Percentiles rank a stretch among this genome's conserved stretches.
These are phyloP conservation scores for Eidolon dupreanum DNA, from an alignment of 2,797 vertebrate species.

Conservation along the genomic window DNA sequence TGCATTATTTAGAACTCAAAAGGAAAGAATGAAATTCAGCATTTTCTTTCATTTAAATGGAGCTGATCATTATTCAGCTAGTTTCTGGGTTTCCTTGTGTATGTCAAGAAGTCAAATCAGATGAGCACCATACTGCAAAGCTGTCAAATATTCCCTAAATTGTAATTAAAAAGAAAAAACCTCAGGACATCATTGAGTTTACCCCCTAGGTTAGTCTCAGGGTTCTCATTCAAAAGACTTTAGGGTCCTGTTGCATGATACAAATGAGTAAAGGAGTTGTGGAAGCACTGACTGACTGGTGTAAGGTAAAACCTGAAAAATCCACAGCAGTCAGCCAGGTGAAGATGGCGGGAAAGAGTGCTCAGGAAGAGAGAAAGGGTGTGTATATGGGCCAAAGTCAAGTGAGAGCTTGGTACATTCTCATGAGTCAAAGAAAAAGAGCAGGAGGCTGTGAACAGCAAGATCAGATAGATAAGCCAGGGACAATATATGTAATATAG, in stretches of 20 bases:
- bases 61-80: background rate
- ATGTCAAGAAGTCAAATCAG: background rate
- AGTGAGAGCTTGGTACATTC: background rate
- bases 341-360: background rate
- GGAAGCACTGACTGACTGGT: too few relatives aligned
- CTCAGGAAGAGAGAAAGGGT: background rate
- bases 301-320: background rate
- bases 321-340: background rate
- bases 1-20: background rate
- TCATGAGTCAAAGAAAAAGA: background rate
- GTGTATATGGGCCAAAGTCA: background rate
- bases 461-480: background rate
- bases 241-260: background rate
- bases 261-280: background rate
- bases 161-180: background rate
- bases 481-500: background rate
- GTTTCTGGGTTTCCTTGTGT: background rate
- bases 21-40: background rate
- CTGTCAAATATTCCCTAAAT: background rate
- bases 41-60: background rate
- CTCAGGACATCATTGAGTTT: background rate
- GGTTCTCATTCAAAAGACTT: background rate
- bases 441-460: background rate
- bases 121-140: background rate
- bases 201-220: background rate